Evolutionary conservation across 2,888 invertebrate genomes (phyloP).

Genomic region (Ophonus ardosiacus): DNA sequence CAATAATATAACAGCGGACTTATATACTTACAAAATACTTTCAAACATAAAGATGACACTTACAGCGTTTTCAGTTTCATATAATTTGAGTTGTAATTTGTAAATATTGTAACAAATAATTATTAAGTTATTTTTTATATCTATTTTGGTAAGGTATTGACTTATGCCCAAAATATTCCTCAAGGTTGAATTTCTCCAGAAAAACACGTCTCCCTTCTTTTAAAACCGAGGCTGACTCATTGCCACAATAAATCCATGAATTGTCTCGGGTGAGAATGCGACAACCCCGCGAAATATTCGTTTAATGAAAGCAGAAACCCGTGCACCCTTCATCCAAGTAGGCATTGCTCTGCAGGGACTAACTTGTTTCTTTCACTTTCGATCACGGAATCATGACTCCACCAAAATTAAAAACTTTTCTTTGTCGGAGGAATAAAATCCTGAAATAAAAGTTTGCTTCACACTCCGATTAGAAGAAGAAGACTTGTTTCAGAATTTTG

Average conservation of each 20-base stretch:
- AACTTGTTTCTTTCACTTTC: constrained; percentile 50
- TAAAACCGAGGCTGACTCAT: constrained; percentile 54
- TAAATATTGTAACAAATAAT: too few relatives aligned
- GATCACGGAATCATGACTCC: constrained; percentile 23
- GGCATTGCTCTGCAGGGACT: constrained; percentile 19
- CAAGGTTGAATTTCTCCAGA: neutral
- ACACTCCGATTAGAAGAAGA: neutral
- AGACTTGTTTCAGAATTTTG: too few relatives aligned
- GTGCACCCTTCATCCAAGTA: neutral
- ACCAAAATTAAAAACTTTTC: constrained; percentile 47
- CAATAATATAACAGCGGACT: too few relatives aligned
- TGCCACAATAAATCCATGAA: constrained; percentile 61
- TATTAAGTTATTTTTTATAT: too few relatives aligned
- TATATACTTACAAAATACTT: too few relatives aligned
- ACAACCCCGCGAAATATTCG: constrained; percentile 53
- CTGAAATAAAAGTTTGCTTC: neutral
- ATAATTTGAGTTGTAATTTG: too few relatives aligned
- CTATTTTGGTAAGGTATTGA: neutral
- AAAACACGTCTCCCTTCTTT: neutral
- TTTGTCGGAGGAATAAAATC: neutral
- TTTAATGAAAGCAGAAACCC: constrained; percentile 53
- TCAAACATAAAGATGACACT: too few relatives aligned
- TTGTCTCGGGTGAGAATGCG: constrained; percentile 50
- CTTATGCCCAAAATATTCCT: neutral
- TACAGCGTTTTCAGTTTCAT: too few relatives aligned